Evolutionary conservation across 2,888 invertebrate genomes (phyloP).

Genomic region (Volucella bombylans): DNA sequence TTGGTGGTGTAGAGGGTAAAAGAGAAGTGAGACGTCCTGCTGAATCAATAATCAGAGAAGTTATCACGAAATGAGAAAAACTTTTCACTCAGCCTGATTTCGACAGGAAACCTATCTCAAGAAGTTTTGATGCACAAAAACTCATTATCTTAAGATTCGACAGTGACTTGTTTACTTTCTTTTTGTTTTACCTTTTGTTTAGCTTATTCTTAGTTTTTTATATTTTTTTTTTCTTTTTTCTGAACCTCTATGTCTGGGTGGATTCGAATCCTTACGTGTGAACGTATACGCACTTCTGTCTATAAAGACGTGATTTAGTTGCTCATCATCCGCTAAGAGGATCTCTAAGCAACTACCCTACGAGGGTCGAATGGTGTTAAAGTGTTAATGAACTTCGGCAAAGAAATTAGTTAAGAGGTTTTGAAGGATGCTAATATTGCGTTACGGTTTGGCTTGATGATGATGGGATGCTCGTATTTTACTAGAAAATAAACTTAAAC

Average conservation of each 20-base stretch:
- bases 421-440: slow-evolving; percentile 10
- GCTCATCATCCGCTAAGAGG: not conserved
- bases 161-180: slow-evolving; percentile 59
- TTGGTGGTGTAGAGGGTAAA: not conserved
- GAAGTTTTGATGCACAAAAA: slow-evolving; percentile 73
- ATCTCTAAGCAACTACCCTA: no score
- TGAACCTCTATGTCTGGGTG: not conserved
- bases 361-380: not conserved
- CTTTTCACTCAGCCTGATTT: slow-evolving; percentile 69
- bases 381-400: slow-evolving; percentile 35
- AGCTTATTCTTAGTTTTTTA: not conserved
- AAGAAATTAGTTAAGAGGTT: slow-evolving; percentile 31
- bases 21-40: slow-evolving; percentile 49
- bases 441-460: no score
- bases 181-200: slow-evolving; percentile 6
- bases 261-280: slow-evolving; percentile 38
- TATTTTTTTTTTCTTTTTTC: not conserved
- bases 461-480: no score
- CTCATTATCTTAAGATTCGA: slow-evolving; percentile 64
- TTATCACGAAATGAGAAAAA: slow-evolving; percentile 70
- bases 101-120: slow-evolving; percentile 71
- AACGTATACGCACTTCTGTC: slow-evolving; percentile 44
- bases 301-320: slow-evolving; percentile 59
- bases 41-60: slow-evolving; percentile 72
- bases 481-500: no score